Percentiles rank a stretch among this genome's conserved stretches.
These are phyloP conservation scores for Eidolon dupreanum DNA, from an alignment of 2,797 vertebrate genomes.

Conservation along the genomic window DNA sequence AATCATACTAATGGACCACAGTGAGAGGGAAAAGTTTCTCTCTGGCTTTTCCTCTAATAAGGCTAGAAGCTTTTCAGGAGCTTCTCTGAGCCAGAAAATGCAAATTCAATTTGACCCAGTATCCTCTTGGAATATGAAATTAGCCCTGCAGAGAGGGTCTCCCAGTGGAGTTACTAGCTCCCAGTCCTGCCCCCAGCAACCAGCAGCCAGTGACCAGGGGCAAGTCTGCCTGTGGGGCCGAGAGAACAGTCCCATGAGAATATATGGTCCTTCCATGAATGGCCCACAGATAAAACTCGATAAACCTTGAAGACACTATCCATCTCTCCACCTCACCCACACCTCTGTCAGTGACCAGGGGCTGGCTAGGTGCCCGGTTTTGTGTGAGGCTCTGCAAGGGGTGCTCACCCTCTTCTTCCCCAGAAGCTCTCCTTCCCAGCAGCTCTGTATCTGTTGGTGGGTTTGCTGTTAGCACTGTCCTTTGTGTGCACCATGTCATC, in stretches of 20 bases:
- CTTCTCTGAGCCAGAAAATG: neutral
- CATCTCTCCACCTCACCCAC: neutral
- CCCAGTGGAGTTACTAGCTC: neutral
- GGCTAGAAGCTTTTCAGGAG: neutral
- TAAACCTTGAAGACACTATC: neutral
- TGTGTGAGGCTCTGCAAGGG: neutral
- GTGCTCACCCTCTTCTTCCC: neutral
- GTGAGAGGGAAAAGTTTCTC: neutral
- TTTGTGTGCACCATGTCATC: neutral
- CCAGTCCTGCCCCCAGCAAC: neutral
- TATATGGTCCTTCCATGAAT: neutral
- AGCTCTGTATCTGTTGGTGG: neutral
- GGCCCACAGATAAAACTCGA: neutral
- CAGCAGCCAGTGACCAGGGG: neutral
- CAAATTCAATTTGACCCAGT: neutral
- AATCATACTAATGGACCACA: constrained; percentile 38
- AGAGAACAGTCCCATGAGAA: neutral
- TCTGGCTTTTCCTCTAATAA: constrained; percentile 30
- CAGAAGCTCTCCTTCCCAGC: neutral
- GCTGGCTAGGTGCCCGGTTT: neutral
- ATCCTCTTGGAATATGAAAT: neutral
- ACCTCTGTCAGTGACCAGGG: neutral
- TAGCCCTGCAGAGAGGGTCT: neutral
- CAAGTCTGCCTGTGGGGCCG: neutral
- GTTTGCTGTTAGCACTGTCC: neutral